Percentiles rank a stretch among this genome's conserved stretches.
Evolutionary conservation across 1,140 invertebrate genomes (phyloP).

Genomic region (Pseudoatta argentina): DNA sequence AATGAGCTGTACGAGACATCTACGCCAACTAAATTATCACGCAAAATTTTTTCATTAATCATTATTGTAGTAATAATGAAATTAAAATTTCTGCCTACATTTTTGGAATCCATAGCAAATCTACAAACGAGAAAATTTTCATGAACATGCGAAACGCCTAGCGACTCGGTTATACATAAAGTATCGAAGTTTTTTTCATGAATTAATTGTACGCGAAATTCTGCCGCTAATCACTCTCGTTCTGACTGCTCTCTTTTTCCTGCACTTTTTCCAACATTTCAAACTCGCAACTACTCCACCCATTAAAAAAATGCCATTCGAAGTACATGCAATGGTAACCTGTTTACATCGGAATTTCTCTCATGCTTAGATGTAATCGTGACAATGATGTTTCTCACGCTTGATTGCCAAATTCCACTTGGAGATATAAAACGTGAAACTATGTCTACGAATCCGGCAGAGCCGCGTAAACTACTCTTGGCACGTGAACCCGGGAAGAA

Average conservation of each 20-base stretch:
- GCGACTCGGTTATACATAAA: not conserved
- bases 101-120: not conserved
- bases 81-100: not conserved
- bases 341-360: conserved; percentile 33
- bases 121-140: not conserved
- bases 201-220: conserved; percentile 31
- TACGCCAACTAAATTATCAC: not conserved
- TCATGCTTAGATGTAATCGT: conserved; percentile 31
- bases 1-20: not conserved
- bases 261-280: conserved; percentile 6
- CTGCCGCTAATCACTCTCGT: conserved; percentile 29
- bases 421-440: conserved; percentile 52
- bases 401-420: conserved; percentile 46
- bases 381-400: conserved; percentile 3
- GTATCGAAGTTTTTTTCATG: conserved; percentile 8
- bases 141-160: not conserved
- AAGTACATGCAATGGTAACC: not conserved
- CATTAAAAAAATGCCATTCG: conserved; percentile 20
- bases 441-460: conserved; percentile 32
- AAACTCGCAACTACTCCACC: not conserved
- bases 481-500: conserved; percentile 46
- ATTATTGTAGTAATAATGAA: not conserved
- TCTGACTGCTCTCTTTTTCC: not conserved
- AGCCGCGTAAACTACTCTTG: conserved; percentile 50
- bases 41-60: not conserved